A percentile compares a stretch with the other conserved stretches of the same genome.
Evolutionary conservation across 2,797 vertebrate genomes (phyloP).

Genomic region (Monodelphis domestica): DNA sequence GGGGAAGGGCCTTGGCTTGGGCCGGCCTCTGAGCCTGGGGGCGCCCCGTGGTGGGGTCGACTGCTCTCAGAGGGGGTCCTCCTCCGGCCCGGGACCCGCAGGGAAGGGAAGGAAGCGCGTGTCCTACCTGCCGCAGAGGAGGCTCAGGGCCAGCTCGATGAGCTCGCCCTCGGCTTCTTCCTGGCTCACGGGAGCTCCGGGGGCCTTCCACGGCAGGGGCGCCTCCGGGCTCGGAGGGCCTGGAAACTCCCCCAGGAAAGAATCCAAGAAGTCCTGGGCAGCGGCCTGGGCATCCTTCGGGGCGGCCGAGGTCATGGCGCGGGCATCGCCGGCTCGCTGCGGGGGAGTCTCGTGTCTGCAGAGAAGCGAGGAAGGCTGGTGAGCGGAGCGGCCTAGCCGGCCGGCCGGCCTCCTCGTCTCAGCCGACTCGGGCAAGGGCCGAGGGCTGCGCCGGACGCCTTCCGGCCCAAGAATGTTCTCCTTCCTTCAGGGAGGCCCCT

Average conservation of each 20-base stretch:
- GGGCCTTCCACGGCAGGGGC: slow-evolving; percentile 84
- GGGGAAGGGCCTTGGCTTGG: no score
- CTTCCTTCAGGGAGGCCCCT: no score
- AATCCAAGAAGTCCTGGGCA: slow-evolving; percentile 80
- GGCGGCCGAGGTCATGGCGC: slow-evolving; percentile 42
- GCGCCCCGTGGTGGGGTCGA: no score
- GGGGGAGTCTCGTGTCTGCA: slow-evolving; percentile 34
- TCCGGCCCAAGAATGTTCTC: no score
- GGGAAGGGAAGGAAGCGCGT: neutral
- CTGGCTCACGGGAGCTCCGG: slow-evolving; percentile 82
- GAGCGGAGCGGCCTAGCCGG: no score
- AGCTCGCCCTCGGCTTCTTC: slow-evolving; percentile 91
- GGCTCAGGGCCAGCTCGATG: slow-evolving; percentile 86
- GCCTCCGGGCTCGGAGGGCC: slow-evolving; percentile 83
- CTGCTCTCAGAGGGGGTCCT: no score
- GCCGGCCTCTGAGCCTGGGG: no score
- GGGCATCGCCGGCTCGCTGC: slow-evolving; percentile 52
- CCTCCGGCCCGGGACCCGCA: no score
- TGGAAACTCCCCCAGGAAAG: slow-evolving; percentile 88
- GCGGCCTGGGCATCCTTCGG: slow-evolving; percentile 57
- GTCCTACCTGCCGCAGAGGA: slow-evolving; percentile 89
- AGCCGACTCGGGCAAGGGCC: no score
- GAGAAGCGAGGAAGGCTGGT: slow-evolving; percentile 5
- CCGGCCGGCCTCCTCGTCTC: rapidly evolving
- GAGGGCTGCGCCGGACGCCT: no score